phyloP scores from a whole-genome alignment of 1,140 invertebrate genomes.

The Mesaphorura yosii region DNA sequence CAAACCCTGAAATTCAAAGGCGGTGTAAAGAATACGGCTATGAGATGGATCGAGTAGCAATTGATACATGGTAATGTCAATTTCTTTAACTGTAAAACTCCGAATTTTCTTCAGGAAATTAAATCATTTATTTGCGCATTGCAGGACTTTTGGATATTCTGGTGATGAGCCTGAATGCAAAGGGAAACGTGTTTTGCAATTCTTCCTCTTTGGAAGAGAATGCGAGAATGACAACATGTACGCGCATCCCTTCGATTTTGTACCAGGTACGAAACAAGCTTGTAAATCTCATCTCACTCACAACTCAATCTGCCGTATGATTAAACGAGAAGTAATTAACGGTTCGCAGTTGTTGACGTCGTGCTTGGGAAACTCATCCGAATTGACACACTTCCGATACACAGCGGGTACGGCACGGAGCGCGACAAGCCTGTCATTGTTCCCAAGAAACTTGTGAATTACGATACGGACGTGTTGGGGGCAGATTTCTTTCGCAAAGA shows the following conservation, averaged over 20 bases:
- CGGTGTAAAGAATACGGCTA: too few relatives aligned
- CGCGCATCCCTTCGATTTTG: conserved; percentile 26
- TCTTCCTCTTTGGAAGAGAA: conserved; percentile 17
- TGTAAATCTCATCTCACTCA: neutral
- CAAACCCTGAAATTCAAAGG: conserved; percentile 15
- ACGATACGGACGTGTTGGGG: conserved; percentile 12
- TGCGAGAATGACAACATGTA: conserved; percentile 25
- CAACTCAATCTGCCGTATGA: too few relatives aligned
- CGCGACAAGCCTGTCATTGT: neutral
- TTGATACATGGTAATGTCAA: too few relatives aligned
- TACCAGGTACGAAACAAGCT: conserved; percentile 7
- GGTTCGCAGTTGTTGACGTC: conserved; percentile 25
- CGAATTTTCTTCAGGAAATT: too few relatives aligned
- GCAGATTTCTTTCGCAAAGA: conserved; percentile 13
- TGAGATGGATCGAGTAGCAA: too few relatives aligned
- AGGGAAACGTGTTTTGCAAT: conserved; percentile 19
- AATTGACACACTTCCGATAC: conserved; percentile 19
- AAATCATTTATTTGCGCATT: too few relatives aligned
- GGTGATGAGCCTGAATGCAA: too few relatives aligned
- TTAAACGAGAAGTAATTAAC: neutral
- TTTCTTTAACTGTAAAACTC: too few relatives aligned
- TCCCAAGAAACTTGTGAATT: conserved; percentile 15
- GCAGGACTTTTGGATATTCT: too few relatives aligned
- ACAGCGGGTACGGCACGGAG: conserved; percentile 11
- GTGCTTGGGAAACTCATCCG: conserved; percentile 12